phyloP scores from a whole-genome alignment of 2,888 invertebrate genomes.

The Pheosia tremula region DNA sequence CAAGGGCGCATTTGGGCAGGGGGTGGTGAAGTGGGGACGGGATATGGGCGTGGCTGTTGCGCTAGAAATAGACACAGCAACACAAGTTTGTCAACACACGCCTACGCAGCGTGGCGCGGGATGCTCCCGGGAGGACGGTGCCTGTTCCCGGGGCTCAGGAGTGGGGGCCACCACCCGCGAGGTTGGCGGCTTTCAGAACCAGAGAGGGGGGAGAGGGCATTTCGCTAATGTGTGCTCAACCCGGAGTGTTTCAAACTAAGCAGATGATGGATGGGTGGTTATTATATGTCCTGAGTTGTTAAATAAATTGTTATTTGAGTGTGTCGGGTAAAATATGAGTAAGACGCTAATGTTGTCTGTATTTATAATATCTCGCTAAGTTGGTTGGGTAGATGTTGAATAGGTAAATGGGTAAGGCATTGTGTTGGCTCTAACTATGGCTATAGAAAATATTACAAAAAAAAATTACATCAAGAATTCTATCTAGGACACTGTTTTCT shows the following conservation, averaged over 20 bases:
- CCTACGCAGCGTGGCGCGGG: slow-evolving; percentile 63
- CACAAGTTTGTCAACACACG: slow-evolving; percentile 81
- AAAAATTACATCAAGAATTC: no score
- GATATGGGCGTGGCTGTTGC: slow-evolving; percentile 56
- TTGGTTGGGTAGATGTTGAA: background rate
- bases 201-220: slow-evolving; percentile 29
- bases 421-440: no score
- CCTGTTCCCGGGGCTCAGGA: slow-evolving; percentile 30
- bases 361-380: background rate
- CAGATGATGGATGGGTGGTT: slow-evolving; percentile 33
- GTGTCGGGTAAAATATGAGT: slow-evolving; percentile 3
- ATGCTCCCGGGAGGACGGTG: slow-evolving; percentile 25
- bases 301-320: slow-evolving; percentile 6
- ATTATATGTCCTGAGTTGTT: slow-evolving; percentile 19
- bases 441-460: no score
- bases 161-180: slow-evolving; percentile 5
- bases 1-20: slow-evolving; percentile 68
- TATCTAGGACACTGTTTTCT: background rate
- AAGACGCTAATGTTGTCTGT: background rate
- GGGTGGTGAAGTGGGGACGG: slow-evolving; percentile 38
- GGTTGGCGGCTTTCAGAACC: slow-evolving; percentile 10
- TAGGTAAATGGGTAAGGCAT: background rate
- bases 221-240: slow-evolving; percentile 44
- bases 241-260: slow-evolving; percentile 32
- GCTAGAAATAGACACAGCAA: slow-evolving; percentile 72